phyloP scores from a whole-genome alignment of 2,888 invertebrate genomes.

The Sarcophaga carnaria region DNA sequence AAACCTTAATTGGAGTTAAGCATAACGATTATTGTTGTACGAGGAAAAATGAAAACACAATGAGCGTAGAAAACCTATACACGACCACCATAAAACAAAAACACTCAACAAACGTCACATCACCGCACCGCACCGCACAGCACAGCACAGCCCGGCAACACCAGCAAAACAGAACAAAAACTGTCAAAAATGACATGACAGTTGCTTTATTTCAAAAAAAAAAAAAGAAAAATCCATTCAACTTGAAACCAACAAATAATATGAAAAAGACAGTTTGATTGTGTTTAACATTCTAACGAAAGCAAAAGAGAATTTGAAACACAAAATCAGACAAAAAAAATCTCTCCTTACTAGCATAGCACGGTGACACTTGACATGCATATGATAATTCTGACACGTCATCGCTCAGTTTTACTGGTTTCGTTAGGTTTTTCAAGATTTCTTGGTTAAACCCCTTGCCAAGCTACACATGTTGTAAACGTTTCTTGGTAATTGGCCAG shows the following conservation, averaged over 20 bases:
- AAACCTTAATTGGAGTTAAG: conserved; percentile 76
- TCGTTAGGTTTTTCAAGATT: conserved; percentile 39
- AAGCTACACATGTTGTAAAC: conserved; percentile 36
- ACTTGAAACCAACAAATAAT: conserved; percentile 70
- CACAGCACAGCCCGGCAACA: neutral
- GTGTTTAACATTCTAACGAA: conserved; percentile 23
- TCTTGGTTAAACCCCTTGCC: conserved; percentile 28
- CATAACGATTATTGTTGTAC: conserved; percentile 69
- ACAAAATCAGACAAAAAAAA: conserved; percentile 40
- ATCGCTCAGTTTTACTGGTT: conserved; percentile 74
- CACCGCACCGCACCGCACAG: too few relatives aligned
- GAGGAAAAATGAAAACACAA: conserved; percentile 18
- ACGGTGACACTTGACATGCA: conserved; percentile 80
- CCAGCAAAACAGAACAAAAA: conserved; percentile 53
- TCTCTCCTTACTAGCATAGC: conserved; percentile 56
- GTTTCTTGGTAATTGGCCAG: neutral
- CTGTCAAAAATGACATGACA: conserved; percentile 80
- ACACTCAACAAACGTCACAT: neutral
- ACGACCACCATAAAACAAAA: conserved; percentile 49
- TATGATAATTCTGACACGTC: conserved; percentile 82
- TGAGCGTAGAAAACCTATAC: conserved; percentile 39
- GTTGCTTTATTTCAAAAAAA: conserved; percentile 53
- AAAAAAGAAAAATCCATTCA: conserved; percentile 7
- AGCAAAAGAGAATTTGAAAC: conserved; percentile 26
- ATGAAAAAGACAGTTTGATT: conserved; percentile 70